Base-by-base conservation (phyloP, 1,140 invertebrate genomes). In the Argopecten irradians region DNA sequence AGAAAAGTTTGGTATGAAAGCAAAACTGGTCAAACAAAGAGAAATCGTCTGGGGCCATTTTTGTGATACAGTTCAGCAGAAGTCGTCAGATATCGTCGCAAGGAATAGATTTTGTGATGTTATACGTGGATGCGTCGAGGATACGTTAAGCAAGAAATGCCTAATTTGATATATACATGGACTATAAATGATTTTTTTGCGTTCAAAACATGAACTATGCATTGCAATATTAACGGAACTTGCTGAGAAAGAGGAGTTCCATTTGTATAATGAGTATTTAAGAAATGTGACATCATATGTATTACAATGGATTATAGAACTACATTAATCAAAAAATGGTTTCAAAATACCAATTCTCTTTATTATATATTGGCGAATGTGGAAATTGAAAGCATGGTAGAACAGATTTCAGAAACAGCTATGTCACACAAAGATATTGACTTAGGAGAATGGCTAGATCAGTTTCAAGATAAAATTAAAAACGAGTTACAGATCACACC, bases 11-110 rank as follows among this genome's bases (percentile, higher is more conserved):
- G 82, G 84, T 34, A 43, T 41, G 39, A 82, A 85, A 34, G 13
- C 11, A 19, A 39, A 83, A 33, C 28, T 88, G 19, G 32, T 34
- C 28, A 41, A 83, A 16, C 85, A 88, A n/a, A 88, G 83, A 86
- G 34, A 36, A 13, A 82, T 32, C 41, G 84, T 84, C 9, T 86
- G 36, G 43, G 36, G 36, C 32, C 34, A 85, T 22, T 88, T 88
- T n/a, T 32, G 22, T 0, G 55, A 88, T 34, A 3, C 82, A 8
- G 55, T 88, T 14, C 5, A 83, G 1, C 34, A 34, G 3, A 86
- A 85, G 43, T 22, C n/a, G 8, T 55, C 82, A 14, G 83, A 55
- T 32, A 13, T 43, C 3, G 82, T 88, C 0, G 84, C 87, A 33
- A 34, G 84, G 28, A 16, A 82, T 35, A 39, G 85, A n/a, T 88